Percentiles rank a stretch among this genome's conserved stretches.
These are phyloP conservation scores for Euclidia mi DNA, from an alignment of 2,888 invertebrate species.

Conservation along the genomic window DNA sequence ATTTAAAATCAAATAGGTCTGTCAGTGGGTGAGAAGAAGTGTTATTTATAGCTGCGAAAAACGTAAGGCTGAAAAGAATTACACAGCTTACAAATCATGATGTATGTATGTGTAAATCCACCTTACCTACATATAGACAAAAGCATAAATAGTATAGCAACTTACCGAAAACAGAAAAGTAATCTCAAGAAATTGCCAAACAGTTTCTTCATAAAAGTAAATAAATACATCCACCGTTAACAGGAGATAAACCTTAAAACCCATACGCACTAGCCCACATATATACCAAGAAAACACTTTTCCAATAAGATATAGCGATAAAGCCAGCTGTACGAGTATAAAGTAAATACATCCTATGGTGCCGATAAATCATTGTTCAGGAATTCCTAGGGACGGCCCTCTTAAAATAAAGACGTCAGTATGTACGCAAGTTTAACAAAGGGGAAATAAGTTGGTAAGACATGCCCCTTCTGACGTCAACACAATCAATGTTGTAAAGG, in stretches of 20 bases:
- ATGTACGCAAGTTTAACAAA: slow-evolving; percentile 75
- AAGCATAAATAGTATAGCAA: too few relatives aligned
- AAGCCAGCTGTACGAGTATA: slow-evolving; percentile 51
- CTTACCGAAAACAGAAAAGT: too few relatives aligned
- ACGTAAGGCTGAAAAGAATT: too few relatives aligned
- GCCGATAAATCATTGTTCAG: slow-evolving; percentile 81
- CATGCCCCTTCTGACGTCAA: slow-evolving; percentile 23
- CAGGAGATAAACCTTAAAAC: slow-evolving; percentile 16
- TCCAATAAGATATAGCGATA: slow-evolving; percentile 39
- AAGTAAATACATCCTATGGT: slow-evolving; percentile 73
- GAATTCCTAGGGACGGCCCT: slow-evolving; percentile 69
- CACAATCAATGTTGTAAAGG: slow-evolving; percentile 3
- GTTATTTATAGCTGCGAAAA: too few relatives aligned
- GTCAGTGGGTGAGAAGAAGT: too few relatives aligned
- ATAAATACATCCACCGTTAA: neutral
- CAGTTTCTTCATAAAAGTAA: too few relatives aligned
- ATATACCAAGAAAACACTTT: slow-evolving; percentile 38
- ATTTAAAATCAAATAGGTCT: too few relatives aligned
- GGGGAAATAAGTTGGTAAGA: slow-evolving; percentile 49
- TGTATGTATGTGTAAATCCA: too few relatives aligned
- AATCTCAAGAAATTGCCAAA: too few relatives aligned
- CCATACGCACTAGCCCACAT: slow-evolving; percentile 20
- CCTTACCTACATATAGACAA: too few relatives aligned
- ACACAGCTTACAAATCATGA: too few relatives aligned
- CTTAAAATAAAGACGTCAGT: slow-evolving; percentile 78